These are phyloP conservation scores for Habropoda laboriosa DNA, from an alignment of 1,140 invertebrate genomes.

Conservation along the genomic window DNA sequence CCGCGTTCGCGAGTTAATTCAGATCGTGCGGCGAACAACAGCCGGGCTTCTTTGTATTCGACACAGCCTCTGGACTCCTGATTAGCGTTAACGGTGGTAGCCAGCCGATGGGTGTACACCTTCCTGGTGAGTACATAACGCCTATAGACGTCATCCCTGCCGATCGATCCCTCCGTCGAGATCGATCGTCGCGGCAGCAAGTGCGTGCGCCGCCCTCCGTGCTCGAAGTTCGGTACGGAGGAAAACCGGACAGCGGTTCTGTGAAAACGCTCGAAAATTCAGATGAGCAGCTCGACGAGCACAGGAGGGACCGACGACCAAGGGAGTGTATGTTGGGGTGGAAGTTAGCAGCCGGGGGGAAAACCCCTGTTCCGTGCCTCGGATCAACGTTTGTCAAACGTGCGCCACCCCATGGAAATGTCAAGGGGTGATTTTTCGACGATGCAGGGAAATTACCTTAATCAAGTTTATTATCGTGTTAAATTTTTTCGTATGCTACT, in stretches of 20 bases:
- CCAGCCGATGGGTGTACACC: slow-evolving; percentile 20
- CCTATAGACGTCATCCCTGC: slow-evolving; percentile 55
- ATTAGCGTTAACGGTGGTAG: slow-evolving; percentile 55
- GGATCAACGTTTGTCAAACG: slow-evolving; percentile 2
- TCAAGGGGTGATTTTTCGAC: not conserved
- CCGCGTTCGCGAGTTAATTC: slow-evolving; percentile 51
- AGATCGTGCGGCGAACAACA: slow-evolving; percentile 42
- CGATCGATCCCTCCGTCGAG: slow-evolving; percentile 56
- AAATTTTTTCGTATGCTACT: not conserved
- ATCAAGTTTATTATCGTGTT: not conserved
- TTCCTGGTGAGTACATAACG: slow-evolving; percentile 34
- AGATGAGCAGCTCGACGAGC: not conserved
- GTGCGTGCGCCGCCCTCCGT: slow-evolving; percentile 60
- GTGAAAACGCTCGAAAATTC: slow-evolving; percentile 14
- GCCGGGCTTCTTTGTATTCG: slow-evolving; percentile 46
- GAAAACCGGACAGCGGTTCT: not conserved
- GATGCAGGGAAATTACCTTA: not conserved
- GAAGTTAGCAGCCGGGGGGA: not conserved
- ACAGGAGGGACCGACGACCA: not conserved
- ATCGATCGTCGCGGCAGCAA: slow-evolving; percentile 57
- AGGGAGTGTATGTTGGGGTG: not conserved
- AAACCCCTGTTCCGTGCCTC: not conserved
- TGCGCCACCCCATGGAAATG: no score
- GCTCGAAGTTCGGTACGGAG: slow-evolving; percentile 11
- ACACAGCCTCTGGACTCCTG: slow-evolving; percentile 34